Base-by-base conservation (phyloP, 2,888 invertebrate genomes). In the Caenorhabditis sp. region DNA sequence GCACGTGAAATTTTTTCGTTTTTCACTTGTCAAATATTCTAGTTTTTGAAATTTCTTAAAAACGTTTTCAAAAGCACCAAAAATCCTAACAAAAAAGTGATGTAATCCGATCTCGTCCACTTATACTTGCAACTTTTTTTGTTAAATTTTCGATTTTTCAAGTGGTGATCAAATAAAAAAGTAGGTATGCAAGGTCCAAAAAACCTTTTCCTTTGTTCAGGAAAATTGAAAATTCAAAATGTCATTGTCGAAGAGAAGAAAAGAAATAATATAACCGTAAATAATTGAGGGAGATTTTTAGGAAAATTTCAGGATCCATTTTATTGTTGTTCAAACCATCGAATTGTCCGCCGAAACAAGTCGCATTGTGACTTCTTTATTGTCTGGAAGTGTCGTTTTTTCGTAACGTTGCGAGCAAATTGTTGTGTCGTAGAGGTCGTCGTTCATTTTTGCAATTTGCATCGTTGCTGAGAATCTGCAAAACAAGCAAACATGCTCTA, bases 401-500 rank as follows among this genome's bases (percentile, higher is more conserved):
- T 12, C 19, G 50, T 62, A 66, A 55, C 54, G 58, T 12, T 66
- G 66, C 14, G 70, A 66, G 19, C 59, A 66, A n/a, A 31, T 62
- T 24, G 70, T 63, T 1, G 70, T 70, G 59, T 70, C 66, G 66
- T 70, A 70, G 36, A 70, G 31, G 31, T 31, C 31, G 31, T 31
- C 31, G 31, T 31, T 31, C 31, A 31, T 31, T 53, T 26, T 69
- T 61, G 23, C 49, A 37, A 31, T 31, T 31, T 31, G 31, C 31
- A 31, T 31, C 4, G 10, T 31, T 31, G 31, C 31, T 4, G 31
- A 6, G 31, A 31, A 31, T 31, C 31, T 31, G 31, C 5, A 31
- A 31, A n/a, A n/a, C n/a, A n/a, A n/a, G n/a, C n/a, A n/a, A n/a
- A n/a, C n/a, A n/a, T n/a, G n/a, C n/a, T n/a, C n/a, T n/a, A n/a